Conservation (phyloP, 2,888 invertebrate species). For the Aricia artaxerxes region DNA sequence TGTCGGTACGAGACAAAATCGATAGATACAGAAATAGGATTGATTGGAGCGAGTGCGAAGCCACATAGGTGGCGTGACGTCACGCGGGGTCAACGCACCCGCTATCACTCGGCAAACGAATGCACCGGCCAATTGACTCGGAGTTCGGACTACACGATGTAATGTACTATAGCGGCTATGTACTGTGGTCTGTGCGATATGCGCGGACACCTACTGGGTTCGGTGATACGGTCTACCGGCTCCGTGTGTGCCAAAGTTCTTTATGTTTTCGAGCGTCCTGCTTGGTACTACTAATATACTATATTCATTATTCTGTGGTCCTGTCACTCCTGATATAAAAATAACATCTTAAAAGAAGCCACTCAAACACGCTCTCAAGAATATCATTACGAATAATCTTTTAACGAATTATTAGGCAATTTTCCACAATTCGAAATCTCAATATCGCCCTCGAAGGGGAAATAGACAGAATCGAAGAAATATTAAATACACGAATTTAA, state of each 20-base stretch:
- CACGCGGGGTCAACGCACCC: conserved; percentile 40
- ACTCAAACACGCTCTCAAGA: no score
- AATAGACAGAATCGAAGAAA: no score
- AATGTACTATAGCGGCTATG: neutral
- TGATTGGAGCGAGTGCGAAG: conserved; percentile 13
- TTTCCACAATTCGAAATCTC: no score
- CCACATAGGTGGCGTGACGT: conserved; percentile 34
- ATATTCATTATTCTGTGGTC: no score
- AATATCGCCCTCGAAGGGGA: neutral
- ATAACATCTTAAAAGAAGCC: no score
- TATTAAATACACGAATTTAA: neutral
- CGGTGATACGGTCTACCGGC: no score
- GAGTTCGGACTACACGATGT: neutral
- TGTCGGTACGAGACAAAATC: neutral
- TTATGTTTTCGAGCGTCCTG: no score
- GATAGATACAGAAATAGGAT: conserved; percentile 16
- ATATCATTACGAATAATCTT: no score
- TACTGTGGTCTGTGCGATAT: neutral
- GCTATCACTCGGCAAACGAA: conserved; percentile 41
- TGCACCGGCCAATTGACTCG: conserved; percentile 31
- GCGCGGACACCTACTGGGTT: neutral
- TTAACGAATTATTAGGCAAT: no score
- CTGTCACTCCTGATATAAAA: no score
- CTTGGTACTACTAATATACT: no score
- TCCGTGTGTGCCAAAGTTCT: no score